phyloP scores from a whole-genome alignment of 2,888 invertebrate genomes.

The Drosophila formosana region DNA sequence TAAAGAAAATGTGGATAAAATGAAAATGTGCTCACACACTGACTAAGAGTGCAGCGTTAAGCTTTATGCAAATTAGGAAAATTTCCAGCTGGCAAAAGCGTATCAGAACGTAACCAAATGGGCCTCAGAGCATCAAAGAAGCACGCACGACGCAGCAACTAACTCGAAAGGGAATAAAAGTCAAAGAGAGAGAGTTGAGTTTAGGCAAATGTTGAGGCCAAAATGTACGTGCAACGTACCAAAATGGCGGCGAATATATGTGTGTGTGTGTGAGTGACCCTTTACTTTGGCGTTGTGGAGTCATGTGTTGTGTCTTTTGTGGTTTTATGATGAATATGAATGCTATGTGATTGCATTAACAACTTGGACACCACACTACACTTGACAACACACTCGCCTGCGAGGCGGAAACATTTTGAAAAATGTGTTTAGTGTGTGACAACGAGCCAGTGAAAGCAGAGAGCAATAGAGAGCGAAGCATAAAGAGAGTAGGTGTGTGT shows the following conservation, averaged over 20 bases:
- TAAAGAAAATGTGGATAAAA: conserved; percentile 10
- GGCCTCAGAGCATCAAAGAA: conserved; percentile 19
- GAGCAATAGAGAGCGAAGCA: conserved; percentile 17
- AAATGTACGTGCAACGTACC: conserved; percentile 36
- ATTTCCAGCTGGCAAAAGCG: conserved; percentile 7
- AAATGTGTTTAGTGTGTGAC: conserved; percentile 79
- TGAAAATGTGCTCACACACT: not conserved
- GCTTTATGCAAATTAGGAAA: conserved; percentile 22
- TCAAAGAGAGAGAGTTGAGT: conserved; percentile 22
- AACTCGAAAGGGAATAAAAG: conserved; percentile 29
- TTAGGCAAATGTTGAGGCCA: conserved; percentile 50
- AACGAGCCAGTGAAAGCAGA: conserved; percentile 37
- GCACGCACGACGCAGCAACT: conserved; percentile 43
- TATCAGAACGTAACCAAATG: conserved; percentile 24
- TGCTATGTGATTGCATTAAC: conserved; percentile 81
- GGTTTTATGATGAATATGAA: conserved; percentile 80
- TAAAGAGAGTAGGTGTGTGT: conserved; percentile 9
- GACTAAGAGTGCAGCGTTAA: conserved; percentile 6
- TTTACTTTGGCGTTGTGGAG: conserved; percentile 19
- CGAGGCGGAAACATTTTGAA: conserved; percentile 66
- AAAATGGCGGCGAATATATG: conserved; percentile 24
- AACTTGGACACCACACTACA: conserved; percentile 55
- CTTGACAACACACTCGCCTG: conserved; percentile 53
- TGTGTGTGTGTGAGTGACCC: conserved; percentile 19
- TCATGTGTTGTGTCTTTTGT: conserved; percentile 73